Conservation (phyloP, 30 jellyfish, hydroid and myxozoan species). For the Pelagia noctiluca region DNA sequence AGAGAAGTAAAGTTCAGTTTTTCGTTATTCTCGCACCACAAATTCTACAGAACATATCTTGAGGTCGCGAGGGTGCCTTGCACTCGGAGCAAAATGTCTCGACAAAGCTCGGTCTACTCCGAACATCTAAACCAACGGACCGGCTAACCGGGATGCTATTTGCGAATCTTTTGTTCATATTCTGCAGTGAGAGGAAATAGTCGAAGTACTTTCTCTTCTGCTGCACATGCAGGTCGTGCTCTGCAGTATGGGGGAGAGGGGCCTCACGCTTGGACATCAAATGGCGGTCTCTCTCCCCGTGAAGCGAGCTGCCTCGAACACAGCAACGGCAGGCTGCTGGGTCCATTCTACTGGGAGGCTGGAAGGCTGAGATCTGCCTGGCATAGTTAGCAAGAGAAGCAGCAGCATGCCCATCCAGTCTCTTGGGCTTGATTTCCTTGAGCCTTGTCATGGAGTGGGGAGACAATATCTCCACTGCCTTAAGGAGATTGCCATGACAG, state of each 20-base stretch:
- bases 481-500: conserved; percentile 78
- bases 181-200: conserved; percentile 59
- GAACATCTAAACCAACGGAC: neutral
- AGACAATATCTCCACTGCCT: conserved; percentile 76
- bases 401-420: conserved; percentile 13
- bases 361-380: conserved; percentile 65
- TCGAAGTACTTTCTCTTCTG: conserved; percentile 48
- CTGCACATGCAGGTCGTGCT: conserved; percentile 42
- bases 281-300: conserved; percentile 10
- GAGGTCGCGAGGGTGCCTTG: conserved; percentile 63
- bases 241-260: conserved; percentile 47
- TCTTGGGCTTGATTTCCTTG: conserved; percentile 39
- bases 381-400: conserved; percentile 27
- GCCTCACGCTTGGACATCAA: conserved; percentile 36
- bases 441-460: conserved; percentile 82
- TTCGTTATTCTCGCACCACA: conserved; percentile 76
- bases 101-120: conserved; percentile 4
- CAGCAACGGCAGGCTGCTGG: conserved; percentile 63
- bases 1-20: too few relatives aligned
- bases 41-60: conserved; percentile 65
- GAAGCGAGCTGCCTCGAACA: conserved; percentile 36
- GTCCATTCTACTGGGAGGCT: conserved; percentile 55
- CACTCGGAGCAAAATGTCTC: conserved; percentile 59
- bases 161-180: conserved; percentile 28
- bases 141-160: conserved; percentile 40